Evolutionary conservation across 2,797 vertebrate species (phyloP).

Genomic region (Pseudomugil tenellus): DNA sequence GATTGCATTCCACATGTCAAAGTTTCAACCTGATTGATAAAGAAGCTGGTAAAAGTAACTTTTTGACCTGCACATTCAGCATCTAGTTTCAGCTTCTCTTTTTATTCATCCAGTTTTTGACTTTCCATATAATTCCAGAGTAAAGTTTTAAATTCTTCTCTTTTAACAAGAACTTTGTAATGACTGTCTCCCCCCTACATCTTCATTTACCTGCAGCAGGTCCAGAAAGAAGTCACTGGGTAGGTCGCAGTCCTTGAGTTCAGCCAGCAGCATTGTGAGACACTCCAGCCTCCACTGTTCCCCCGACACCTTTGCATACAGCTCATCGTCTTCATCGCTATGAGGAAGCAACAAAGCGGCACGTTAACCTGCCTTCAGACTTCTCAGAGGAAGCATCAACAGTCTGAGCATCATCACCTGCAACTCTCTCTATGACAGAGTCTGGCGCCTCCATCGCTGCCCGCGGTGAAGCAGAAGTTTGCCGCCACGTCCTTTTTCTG

Average conservation of each 20-base stretch:
- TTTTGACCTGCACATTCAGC: too few relatives aligned
- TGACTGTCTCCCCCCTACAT: not conserved
- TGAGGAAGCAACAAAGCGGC: slow-evolving; percentile 14
- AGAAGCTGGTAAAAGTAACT: too few relatives aligned
- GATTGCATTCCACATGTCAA: too few relatives aligned
- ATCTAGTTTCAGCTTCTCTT: too few relatives aligned
- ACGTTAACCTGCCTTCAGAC: not conserved
- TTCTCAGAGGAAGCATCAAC: not conserved
- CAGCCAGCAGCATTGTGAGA: slow-evolving; percentile 86
- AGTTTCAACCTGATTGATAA: too few relatives aligned
- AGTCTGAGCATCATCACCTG: slow-evolving; percentile 76
- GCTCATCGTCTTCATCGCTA: slow-evolving; percentile 89
- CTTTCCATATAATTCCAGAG: too few relatives aligned
- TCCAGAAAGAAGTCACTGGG: slow-evolving; percentile 92
- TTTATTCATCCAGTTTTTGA: not conserved
- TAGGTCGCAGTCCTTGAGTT: slow-evolving; percentile 85
- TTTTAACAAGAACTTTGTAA: too few relatives aligned
- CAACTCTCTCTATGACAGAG: slow-evolving; percentile 66
- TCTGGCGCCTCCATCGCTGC: slow-evolving; percentile 84
- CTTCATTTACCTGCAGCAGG: slow-evolving; percentile 86
- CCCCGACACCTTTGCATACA: slow-evolving; percentile 88
- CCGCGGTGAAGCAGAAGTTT: slow-evolving; percentile 79
- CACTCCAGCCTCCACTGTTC: slow-evolving; percentile 90
- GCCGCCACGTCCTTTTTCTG: slow-evolving; percentile 61
- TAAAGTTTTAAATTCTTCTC: too few relatives aligned